These are phyloP conservation scores for Taenioides sp. DNA, from an alignment of 2,797 vertebrate genomes.

Conservation along the genomic window DNA sequence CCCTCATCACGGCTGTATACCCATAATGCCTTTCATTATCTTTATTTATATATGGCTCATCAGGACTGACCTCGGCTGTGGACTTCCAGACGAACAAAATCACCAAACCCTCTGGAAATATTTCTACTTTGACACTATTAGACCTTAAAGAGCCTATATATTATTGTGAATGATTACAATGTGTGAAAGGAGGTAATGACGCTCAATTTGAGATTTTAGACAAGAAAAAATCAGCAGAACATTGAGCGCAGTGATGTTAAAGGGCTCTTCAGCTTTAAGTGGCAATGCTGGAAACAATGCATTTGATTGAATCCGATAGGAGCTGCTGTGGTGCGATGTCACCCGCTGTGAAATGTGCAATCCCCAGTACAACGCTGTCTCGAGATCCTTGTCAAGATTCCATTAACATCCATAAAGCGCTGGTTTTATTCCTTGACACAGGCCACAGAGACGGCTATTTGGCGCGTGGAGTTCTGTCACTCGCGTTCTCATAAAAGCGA, in stretches of 20 bases:
- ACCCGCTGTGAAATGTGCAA: conserved; percentile 17
- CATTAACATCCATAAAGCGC: conserved; percentile 19
- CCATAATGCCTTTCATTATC: conserved; percentile 31
- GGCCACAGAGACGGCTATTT: conserved; percentile 8
- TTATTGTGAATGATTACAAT: conserved; percentile 17
- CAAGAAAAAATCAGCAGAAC: conserved; percentile 27
- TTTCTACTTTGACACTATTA: conserved; percentile 19
- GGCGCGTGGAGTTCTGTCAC: neutral
- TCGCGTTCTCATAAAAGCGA: conserved; percentile 1
- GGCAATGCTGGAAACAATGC: conserved; percentile 39
- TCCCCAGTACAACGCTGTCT: neutral
- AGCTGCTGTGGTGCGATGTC: conserved; percentile 10
- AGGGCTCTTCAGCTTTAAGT: conserved; percentile 34
- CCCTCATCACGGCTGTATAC: conserved; percentile 35
- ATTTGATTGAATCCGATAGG: conserved; percentile 47
- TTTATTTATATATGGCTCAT: conserved; percentile 26
- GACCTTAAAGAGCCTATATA: conserved; percentile 23
- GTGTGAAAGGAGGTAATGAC: conserved; percentile 20
- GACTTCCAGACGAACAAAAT: conserved; percentile 17
- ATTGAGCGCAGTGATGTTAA: conserved; percentile 23
- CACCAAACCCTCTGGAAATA: conserved; percentile 25
- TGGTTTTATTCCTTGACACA: conserved; percentile 2
- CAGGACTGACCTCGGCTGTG: conserved; percentile 18
- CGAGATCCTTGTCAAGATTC: conserved; percentile 17
- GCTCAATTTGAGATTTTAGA: conserved; percentile 20